Evolutionary conservation across 2,113 vertebrate species (phyloP), one percentile per base, ranked within the genome.

Genomic region (Leptobrachium ailaonicum): DNA sequence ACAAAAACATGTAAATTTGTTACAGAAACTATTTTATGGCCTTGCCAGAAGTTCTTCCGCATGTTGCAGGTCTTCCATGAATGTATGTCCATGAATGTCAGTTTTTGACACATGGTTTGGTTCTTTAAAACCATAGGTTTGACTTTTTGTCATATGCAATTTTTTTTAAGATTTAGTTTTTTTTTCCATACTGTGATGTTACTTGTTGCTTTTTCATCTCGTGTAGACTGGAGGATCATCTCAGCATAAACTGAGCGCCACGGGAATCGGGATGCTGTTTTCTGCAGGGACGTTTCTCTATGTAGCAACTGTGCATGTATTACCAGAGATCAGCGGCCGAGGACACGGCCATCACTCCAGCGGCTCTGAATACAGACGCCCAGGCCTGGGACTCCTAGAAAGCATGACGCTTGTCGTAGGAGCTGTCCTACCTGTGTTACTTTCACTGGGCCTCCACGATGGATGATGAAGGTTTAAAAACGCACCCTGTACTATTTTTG

Each of bases 241-340:
- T 63, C 80, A 90, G 73, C 80, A 82, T 53, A 86, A 86, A 56
- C 89, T 93, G 79, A 83, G 73, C 43, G 86, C 89, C 1, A 91
- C 87, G 1, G 92, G 90, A 42, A 88, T 91, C 2, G 89, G 89
- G 3, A 87, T 92, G 87, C 86, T 95, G 71, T 93, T 92, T 87
- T 94, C 91, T 0, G 92, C 89, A 0, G 86, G 91, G 79, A 93
- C 90, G 0, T 94, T 90, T 75, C 86, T 93, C n/a, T 94, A 94
- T 3, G 90, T 89, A 63, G 91, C 89, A 42, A 88, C 88, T 0
- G 86, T 91, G 40, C 87, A 89, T 11, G 88, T 94, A 9, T 88
- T 93, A 7, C 88, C 92, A 1, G 90, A 90, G 85, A 84, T 93
- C 79, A 92, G 87, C 86, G 77, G 75, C 41, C 85, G 88, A 79